Evolutionary conservation across 2,797 vertebrate species (phyloP), one percentile per base, ranked within the genome.

Genomic region (Pipistrellus pygmaeus): DNA sequence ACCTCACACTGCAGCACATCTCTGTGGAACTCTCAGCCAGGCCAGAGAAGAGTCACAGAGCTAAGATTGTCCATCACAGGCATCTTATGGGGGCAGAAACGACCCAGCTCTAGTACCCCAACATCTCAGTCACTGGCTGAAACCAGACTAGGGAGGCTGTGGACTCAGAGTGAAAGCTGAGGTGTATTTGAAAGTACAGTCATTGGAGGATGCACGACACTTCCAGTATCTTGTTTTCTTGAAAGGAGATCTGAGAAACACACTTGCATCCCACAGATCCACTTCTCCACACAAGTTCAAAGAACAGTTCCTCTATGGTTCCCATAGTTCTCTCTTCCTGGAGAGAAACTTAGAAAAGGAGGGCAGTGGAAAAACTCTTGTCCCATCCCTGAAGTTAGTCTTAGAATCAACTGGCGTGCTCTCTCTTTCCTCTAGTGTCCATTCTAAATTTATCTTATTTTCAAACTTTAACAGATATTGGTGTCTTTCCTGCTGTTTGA

Each of bases 281-380:
- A 51, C 64, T 92, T 95, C n/a, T 82, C 30, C 21, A 76, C 6
- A 66, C 17, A 66, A 60, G 51, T 35, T 82, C 25, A 21, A 96
- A 41, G 21, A 69, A 38, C 15, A 78, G n/a, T 23, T 90, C 77
- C 27, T 84, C 60, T 12, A 2, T 32, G 2, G 57, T 90, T 81
- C 32, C 27, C 75, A 62, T 9, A 23, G 38, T 83, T 48, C 32
- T 44, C 12, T 90, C 14, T 41, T 88, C 13, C 84, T 32, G 11
- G 68, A 64, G 23, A 90, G n/a, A 92, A 90, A 83, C 27, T 68
- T 80, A 71, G 66, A 55, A 87, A 91, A 93, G 17, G 3, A 78
- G 11, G 62, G 2, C 5, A 64, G 60, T n/a, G 30, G 10, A 35
- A 88, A 72, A 32, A 35, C 48, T 30, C 44, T 9, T 55, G 53